phyloP scores from a whole-genome alignment of 1,140 invertebrate genomes.

The Leptopilina boulardi region DNA sequence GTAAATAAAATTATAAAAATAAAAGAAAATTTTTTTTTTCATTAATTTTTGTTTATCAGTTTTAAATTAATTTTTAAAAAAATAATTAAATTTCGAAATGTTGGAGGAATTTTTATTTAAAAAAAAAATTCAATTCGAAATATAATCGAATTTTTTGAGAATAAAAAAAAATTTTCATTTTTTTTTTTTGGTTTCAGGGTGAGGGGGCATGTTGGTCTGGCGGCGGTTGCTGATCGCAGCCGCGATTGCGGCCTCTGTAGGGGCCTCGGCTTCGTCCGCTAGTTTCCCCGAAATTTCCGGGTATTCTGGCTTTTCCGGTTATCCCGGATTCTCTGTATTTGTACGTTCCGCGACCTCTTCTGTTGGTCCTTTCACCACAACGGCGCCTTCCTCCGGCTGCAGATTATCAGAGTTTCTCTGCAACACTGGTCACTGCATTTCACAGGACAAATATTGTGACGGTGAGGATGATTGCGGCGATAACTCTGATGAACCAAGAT shows the following conservation, averaged over 20 bases:
- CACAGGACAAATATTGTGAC: slow-evolving; percentile 86
- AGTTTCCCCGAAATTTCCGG: slow-evolving; percentile 61
- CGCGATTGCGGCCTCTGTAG: slow-evolving; percentile 69
- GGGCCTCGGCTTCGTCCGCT: slow-evolving; percentile 64
- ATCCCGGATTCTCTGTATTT: slow-evolving; percentile 48
- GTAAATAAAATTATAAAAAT: no score
- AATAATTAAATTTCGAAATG: no score
- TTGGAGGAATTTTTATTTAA: no score
- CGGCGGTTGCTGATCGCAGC: slow-evolving; percentile 74
- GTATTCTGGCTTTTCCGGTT: slow-evolving; percentile 55
- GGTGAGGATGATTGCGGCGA: slow-evolving; percentile 87
- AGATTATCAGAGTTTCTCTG: slow-evolving; percentile 80
- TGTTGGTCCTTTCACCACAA: slow-evolving; percentile 45
- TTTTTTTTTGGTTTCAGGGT: slow-evolving; percentile 45
- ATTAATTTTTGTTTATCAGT: no score
- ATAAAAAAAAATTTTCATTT: no score
- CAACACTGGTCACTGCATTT: slow-evolving; percentile 83
- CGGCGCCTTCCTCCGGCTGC: slow-evolving; percentile 64
- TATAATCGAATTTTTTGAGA: no score
- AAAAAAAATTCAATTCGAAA: no score
- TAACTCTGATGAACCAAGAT: slow-evolving; percentile 85
- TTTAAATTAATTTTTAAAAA: no score
- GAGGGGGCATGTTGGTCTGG: slow-evolving; percentile 63
- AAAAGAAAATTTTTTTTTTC: no score
- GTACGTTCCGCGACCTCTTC: slow-evolving; percentile 45